These are phyloP conservation scores for Sebastes taczanowskii DNA, from an alignment of 2,797 vertebrate genomes.

Conservation along the genomic window DNA sequence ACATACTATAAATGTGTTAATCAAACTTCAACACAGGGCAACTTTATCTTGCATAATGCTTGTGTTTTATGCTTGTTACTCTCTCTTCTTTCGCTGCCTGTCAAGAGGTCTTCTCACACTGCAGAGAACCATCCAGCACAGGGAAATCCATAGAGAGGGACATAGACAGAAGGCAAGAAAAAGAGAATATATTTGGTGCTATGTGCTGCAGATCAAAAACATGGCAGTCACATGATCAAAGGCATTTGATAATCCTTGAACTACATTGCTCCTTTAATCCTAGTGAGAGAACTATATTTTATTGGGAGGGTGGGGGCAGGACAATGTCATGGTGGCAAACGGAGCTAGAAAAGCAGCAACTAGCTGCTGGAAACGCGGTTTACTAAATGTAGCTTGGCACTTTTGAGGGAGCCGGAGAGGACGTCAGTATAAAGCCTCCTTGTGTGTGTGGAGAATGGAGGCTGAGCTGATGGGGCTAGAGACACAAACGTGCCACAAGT, in stretches of 20 bases:
- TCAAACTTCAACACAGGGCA: conserved; percentile 12
- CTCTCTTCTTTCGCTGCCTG: conserved; percentile 56
- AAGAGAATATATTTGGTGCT: conserved; percentile 74
- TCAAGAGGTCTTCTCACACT: conserved; percentile 73
- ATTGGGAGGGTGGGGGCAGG: conserved; percentile 13
- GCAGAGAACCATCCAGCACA: conserved; percentile 61
- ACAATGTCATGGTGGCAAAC: conserved; percentile 58
- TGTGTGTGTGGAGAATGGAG: conserved; percentile 76
- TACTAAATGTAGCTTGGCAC: conserved; percentile 64
- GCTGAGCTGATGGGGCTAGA: conserved; percentile 69
- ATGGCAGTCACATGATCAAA: conserved; percentile 83
- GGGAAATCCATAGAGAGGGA: conserved; percentile 68
- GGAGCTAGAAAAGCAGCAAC: conserved; percentile 61
- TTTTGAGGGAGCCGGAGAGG: conserved; percentile 64
- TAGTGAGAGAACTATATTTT: conserved; percentile 72
- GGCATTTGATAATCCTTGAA: conserved; percentile 84
- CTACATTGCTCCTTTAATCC: conserved; percentile 80
- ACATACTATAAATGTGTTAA: neutral
- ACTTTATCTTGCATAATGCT: neutral
- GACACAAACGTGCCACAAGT: conserved; percentile 79
- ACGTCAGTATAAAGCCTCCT: conserved; percentile 67
- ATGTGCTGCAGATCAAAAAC: conserved; percentile 79
- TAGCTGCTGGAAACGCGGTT: conserved; percentile 70
- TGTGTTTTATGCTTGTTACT: conserved; percentile 58
- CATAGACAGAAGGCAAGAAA: conserved; percentile 65